Conservation (phyloP, 1,140 invertebrate genomes). For the Microplitis demolitor region DNA sequence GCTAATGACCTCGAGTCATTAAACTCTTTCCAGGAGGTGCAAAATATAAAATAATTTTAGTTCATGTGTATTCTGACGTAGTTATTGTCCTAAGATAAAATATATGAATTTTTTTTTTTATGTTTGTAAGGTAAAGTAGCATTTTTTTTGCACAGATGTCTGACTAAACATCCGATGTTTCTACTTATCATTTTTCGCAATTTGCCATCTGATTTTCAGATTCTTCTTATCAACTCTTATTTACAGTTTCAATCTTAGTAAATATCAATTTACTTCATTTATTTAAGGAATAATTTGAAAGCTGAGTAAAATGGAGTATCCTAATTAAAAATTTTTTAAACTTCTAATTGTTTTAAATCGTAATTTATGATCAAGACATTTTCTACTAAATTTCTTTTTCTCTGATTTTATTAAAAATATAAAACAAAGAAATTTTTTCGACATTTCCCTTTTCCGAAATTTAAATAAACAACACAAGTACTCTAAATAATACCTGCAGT, state of each 20-base stretch:
- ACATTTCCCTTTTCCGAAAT: too few species aligned
- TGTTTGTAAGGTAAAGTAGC: background rate
- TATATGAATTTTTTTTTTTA: background rate
- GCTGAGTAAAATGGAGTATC: background rate
- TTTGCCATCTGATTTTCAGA: background rate
- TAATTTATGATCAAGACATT: too few species aligned
- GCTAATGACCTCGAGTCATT: too few species aligned
- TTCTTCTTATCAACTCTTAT: background rate
- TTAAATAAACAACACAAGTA: too few species aligned
- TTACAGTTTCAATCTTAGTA: background rate
- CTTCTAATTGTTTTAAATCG: too few species aligned
- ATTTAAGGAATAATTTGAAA: background rate
- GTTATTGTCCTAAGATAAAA: background rate
- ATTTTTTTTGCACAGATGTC: background rate
- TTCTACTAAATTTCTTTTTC: too few species aligned
- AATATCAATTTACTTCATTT: background rate
- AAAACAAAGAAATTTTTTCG: too few species aligned
- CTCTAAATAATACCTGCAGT: conserved; percentile 37
- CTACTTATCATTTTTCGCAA: background rate
- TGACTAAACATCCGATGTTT: background rate
- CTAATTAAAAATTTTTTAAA: too few species aligned
- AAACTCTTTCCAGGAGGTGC: too few species aligned
- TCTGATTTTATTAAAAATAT: too few species aligned
- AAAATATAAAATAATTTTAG: too few species aligned
- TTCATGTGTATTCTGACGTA: too few species aligned